Percentiles rank a stretch among this genome's conserved stretches.
phyloP scores from a whole-genome alignment of 2,797 vertebrate genomes.

The Falco rusticolus region DNA sequence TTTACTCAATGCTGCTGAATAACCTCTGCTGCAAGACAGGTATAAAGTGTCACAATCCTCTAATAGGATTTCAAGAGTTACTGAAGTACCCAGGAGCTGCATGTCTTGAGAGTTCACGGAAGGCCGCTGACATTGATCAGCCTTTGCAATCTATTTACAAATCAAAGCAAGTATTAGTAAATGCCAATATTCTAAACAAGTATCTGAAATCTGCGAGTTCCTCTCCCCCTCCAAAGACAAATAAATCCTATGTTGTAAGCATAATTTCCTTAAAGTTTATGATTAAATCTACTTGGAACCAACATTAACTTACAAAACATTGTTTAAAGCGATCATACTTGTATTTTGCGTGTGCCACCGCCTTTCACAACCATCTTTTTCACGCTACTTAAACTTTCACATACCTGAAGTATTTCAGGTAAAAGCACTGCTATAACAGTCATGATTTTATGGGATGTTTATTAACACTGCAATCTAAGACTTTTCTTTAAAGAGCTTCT shows the following conservation, averaged over 20 bases:
- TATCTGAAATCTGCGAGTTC: not conserved
- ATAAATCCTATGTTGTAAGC: not conserved
- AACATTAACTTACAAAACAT: not conserved
- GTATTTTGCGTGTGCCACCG: not conserved
- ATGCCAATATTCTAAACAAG: not conserved
- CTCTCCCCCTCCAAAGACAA: not conserved
- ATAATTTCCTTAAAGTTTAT: not conserved
- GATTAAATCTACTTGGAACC: not conserved
- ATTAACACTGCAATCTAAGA: not conserved
- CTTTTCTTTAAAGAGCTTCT: not conserved
- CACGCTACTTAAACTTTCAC: not conserved
- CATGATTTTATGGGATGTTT: not conserved
- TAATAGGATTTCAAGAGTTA: not conserved
- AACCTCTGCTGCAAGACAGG: slow-evolving; percentile 60
- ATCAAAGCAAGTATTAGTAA: not conserved
- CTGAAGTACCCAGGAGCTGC: not conserved
- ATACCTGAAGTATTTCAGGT: not conserved
- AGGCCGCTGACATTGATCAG: not conserved
- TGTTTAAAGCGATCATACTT: not conserved
- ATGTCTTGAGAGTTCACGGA: not conserved
- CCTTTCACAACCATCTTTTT: not conserved
- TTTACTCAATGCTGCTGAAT: slow-evolving; percentile 56
- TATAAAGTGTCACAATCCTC: slow-evolving; percentile 24
- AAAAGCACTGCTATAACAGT: not conserved
- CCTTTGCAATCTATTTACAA: not conserved